Evolutionary conservation across 2,113 vertebrate genomes (phyloP).

Genomic region (Okapia johnstoni): DNA sequence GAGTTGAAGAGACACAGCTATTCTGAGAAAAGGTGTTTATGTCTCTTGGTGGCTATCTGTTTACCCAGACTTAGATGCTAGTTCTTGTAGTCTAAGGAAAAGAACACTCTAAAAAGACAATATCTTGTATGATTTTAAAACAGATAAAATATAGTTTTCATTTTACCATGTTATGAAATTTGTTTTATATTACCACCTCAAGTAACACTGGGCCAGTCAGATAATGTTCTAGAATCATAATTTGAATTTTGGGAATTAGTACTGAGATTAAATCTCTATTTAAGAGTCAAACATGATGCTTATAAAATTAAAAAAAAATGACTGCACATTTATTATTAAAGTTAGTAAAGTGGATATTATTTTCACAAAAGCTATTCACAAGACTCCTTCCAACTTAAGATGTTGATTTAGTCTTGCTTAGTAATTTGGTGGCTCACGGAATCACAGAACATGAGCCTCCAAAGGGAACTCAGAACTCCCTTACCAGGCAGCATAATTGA

Average conservation of each 20-base stretch:
- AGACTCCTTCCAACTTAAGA: neutral
- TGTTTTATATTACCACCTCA: neutral
- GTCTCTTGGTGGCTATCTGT: neutral
- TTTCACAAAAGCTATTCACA: neutral
- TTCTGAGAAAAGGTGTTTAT: neutral
- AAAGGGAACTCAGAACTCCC: neutral
- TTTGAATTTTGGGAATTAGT: conserved; percentile 23
- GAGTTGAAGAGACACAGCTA: neutral
- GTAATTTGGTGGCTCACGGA: neutral
- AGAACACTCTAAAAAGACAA: neutral
- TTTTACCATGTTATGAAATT: neutral
- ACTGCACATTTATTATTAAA: neutral
- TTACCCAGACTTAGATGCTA: neutral
- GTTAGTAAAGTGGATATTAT: neutral
- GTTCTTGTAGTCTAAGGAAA: neutral
- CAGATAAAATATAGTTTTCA: conserved; percentile 31
- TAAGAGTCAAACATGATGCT: neutral
- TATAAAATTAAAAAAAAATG: neutral
- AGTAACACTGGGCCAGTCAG: neutral
- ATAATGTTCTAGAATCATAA: conserved; percentile 13
- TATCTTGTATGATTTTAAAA: conserved; percentile 33
- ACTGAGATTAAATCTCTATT: neutral
- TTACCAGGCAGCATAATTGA: neutral
- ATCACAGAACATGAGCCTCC: neutral
- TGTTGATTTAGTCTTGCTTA: neutral